Evolutionary conservation across 2,888 invertebrate genomes (phyloP), one percentile per base, ranked within the genome.

Genomic region (Hypercompe scribonia): DNA sequence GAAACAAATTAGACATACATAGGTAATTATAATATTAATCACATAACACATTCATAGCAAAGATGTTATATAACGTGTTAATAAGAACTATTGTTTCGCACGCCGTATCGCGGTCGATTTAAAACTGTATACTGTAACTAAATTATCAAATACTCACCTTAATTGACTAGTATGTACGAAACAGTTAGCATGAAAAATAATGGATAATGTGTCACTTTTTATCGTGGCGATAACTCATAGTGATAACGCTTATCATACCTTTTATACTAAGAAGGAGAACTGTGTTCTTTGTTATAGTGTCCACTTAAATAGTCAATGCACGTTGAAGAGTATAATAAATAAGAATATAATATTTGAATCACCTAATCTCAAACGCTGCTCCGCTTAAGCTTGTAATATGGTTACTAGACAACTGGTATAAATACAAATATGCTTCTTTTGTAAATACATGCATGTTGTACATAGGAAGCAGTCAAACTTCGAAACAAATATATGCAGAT

Each of bases 51-150:
- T 46, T 36, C 28, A 54, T 65, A 65, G 4, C n/a, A 36, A n/a
- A 36, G 7, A 7, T n/a, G 34, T 31, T 58, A 34, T 28, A 34
- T 18, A 28, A 78, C n/a, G 28, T 70, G 76, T 75, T 74, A 75
- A 63, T 34, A 76, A 81, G 78, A 74, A 75, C 15, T 66, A 66
- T 77, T 75, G 76, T 77, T 80, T 73, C 70, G 73, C 76, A 78
- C 75, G 68, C 68, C 21, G 68, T 67, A 33, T 75, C 74, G 76
- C 77, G 70, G 74, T 66, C 77, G 54, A 67, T 76, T 72, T 39
- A 70, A 74, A 75, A 67, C 64, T 65, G 61, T 46, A 50, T 18
- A 70, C 58, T 34, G 65, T 76, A 71, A 74, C 72, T 68, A 71
- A 79, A 73, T 65, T 75, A 63, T 65, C 54, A 31, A 68, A 75